phyloP scores from a whole-genome alignment of 37 sponge, comb jelly and placozoan species.

The Ianthella basta region DNA sequence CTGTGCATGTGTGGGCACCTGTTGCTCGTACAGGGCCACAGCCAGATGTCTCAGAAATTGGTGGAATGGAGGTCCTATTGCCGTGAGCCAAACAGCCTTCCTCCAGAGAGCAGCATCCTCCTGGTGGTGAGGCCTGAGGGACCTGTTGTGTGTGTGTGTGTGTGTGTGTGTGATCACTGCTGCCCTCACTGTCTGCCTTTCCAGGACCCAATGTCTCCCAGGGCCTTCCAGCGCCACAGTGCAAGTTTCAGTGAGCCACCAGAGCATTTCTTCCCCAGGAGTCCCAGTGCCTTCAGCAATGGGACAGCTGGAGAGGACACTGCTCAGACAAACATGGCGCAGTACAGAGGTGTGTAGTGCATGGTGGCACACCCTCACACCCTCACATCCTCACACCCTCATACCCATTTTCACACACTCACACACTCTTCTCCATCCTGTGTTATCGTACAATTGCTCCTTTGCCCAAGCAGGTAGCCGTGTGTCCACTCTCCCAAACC shows the following conservation, averaged over 20 bases:
- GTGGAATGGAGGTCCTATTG: conserved; percentile 37
- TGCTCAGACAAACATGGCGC: too few relatives aligned
- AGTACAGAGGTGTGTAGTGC: too few relatives aligned
- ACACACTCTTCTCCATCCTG: too few relatives aligned
- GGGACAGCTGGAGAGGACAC: too few relatives aligned
- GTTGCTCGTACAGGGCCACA: not conserved
- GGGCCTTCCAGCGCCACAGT: conserved; percentile 41
- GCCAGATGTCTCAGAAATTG: conserved; percentile 42
- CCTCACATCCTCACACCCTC: too few relatives aligned
- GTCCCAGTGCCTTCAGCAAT: too few relatives aligned
- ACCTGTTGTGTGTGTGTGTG: not conserved
- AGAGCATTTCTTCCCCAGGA: too few relatives aligned
- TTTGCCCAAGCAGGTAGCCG: too few relatives aligned
- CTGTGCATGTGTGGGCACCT: not conserved
- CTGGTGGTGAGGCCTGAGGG: conserved; percentile 41
- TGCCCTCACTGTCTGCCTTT: not conserved
- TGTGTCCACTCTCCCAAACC: too few relatives aligned
- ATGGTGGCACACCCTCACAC: too few relatives aligned
- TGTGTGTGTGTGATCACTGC: not conserved
- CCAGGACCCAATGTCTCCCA: conserved; percentile 68
- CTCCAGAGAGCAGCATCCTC: conserved; percentile 55
- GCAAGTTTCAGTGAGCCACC: not conserved
- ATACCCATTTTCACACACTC: too few relatives aligned
- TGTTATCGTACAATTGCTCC: too few relatives aligned
- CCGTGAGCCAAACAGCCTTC: conserved; percentile 52